Evolutionary conservation across 1,140 invertebrate genomes (phyloP), one percentile per base, ranked within the genome.

Genomic region (Drosophila santomea): DNA sequence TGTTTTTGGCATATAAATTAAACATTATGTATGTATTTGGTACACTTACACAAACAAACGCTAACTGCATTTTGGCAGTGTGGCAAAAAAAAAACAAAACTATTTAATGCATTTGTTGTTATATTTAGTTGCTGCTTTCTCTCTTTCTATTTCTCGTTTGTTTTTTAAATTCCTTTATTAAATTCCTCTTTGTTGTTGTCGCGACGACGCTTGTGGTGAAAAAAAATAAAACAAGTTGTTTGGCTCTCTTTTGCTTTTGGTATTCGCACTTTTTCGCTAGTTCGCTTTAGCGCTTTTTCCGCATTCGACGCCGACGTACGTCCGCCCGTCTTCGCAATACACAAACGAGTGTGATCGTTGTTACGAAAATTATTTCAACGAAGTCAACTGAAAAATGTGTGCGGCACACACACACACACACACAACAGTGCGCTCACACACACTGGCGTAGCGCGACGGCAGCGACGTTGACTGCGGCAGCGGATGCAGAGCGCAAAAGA

Each of bases 271-370:
- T 52, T 44, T 72, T 61, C 68, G 51, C 32, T 74, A 56, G 56
- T 74, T 76, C 66, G 50, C 54, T 67, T 43, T 61, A 62, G 61
- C 69, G 74, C 67, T 71, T 78, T 59, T 56, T 74, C 59, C 59
- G 75, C 75, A 58, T 75, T 44, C 73, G 61, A 75, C 73, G 73
- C 51, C 61, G 73, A 75, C 71, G 60, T 61, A 89, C 84, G 84
- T 86, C 88, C 83, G 82, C 77, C 83, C 88, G 89, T 83, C 84
- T 82, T 84, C 78, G 89, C 88, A 90, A 90, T 86, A 50, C 45
- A 90, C 78, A 91, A 88, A 90, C 80, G 82, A 91, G 85, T 91
- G 90, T 85, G 90, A 91, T 91, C 90, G 90, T 91, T 90, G 86
- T 91, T 85, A 91, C 89, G 89, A 91, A 91, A 91, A 91, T 90